A percentile compares a stretch with the other conserved stretches of the same genome.
These are phyloP conservation scores for Cremastinae sp. DNA, from an alignment of 2,888 invertebrate species.

Conservation along the genomic window DNA sequence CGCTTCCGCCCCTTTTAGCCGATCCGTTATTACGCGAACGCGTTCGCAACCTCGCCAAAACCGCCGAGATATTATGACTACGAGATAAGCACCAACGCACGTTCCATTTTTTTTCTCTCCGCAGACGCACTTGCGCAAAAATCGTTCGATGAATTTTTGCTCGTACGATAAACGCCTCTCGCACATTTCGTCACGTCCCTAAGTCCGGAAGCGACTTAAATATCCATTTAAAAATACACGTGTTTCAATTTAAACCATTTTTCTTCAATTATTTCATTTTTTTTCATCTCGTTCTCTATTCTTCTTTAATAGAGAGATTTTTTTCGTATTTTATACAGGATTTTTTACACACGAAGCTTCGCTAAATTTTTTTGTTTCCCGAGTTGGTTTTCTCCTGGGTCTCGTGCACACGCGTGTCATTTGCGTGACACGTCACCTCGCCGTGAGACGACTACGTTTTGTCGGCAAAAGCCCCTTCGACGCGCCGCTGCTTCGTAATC, in stretches of 20 bases:
- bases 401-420: conserved; percentile 11
- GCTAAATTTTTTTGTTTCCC: conserved; percentile 46
- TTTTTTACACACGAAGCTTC: no score
- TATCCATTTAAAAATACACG: no score
- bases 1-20: conserved; percentile 42
- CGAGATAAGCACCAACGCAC: conserved; percentile 52
- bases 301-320: conserved; percentile 6
- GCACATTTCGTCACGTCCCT: no score
- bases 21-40: conserved; percentile 54
- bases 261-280: no score
- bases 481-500: conserved; percentile 49
- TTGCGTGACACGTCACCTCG: conserved; percentile 44
- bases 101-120: neutral
- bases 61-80: conserved; percentile 59
- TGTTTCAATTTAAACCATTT: no score
- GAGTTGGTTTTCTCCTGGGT: conserved; percentile 31
- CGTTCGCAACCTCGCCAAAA: conserved; percentile 55
- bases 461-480: conserved; percentile 46
- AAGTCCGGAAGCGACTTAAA: no score
- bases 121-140: neutral
- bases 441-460: conserved; percentile 28
- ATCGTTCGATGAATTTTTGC: no score
- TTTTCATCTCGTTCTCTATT: no score
- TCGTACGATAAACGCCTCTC: no score
- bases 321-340: no score